Evolutionary conservation across 1,140 invertebrate genomes (phyloP).

Genomic region (Cotesia vestalis): DNA sequence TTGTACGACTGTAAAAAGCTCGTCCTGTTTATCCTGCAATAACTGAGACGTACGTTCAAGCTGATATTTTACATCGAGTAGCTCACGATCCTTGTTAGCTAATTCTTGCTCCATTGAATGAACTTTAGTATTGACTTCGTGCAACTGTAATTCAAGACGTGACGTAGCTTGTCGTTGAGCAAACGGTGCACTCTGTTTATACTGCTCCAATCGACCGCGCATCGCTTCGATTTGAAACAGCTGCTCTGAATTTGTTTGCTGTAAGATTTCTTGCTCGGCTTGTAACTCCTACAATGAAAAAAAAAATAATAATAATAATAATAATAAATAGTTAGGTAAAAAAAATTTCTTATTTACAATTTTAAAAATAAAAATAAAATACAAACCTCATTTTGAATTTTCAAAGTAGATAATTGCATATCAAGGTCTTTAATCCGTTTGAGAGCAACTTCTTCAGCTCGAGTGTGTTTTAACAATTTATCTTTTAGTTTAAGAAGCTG

Average conservation of each 20-base stretch:
- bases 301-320: constrained; percentile 33
- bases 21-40: constrained; percentile 67
- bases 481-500: constrained; percentile 73
- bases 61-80: constrained; percentile 60
- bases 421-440: constrained; percentile 79
- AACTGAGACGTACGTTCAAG: constrained; percentile 62
- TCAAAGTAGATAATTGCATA: constrained; percentile 72
- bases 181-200: constrained; percentile 76
- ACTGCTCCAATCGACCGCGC: constrained; percentile 80
- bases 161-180: constrained; percentile 74
- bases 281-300: constrained; percentile 73
- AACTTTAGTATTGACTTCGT: constrained; percentile 66
- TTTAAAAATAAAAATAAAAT: constrained; percentile 25
- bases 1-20: constrained; percentile 63
- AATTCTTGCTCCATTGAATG: constrained; percentile 54
- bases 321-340: not conserved
- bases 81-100: constrained; percentile 57
- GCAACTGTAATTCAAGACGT: constrained; percentile 73
- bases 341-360: not conserved
- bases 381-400: constrained; percentile 72
- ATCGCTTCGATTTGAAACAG: constrained; percentile 80
- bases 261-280: constrained; percentile 80
- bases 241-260: constrained; percentile 81
- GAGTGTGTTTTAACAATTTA: constrained; percentile 71
- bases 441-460: constrained; percentile 78